These are phyloP conservation scores for Saimiri boliviensis DNA, from an alignment of 2,113 vertebrate genomes.

Conservation along the genomic window DNA sequence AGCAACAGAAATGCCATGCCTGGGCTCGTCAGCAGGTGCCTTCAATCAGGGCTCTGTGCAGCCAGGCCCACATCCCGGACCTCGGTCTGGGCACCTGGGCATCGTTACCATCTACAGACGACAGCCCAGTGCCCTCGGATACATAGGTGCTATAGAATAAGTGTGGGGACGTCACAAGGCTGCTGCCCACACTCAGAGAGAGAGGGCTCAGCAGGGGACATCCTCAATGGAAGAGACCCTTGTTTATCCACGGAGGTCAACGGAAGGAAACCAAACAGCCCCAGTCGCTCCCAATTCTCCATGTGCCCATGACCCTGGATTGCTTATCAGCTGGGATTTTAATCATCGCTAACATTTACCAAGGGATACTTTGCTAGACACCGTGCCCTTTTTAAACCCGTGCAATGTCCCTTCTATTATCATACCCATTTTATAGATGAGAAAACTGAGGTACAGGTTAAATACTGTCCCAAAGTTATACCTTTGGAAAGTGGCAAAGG, in stretches of 20 bases:
- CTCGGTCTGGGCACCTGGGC: neutral
- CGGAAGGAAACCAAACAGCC: neutral
- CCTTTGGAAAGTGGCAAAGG: neutral
- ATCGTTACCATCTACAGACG: neutral
- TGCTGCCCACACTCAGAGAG: neutral
- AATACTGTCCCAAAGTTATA: neutral
- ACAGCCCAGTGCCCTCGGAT: neutral
- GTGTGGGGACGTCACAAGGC: too few relatives aligned
- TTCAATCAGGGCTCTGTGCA: neutral
- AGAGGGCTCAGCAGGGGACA: neutral
- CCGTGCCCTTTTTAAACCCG: neutral
- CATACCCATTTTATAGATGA: neutral
- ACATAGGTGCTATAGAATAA: neutral
- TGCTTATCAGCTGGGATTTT: neutral
- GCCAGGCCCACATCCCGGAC: accelerated
- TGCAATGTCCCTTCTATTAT: neutral
- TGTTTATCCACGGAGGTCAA: neutral
- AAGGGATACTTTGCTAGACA: neutral
- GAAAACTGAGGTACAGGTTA: neutral
- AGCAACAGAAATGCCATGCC: neutral
- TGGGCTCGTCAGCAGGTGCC: too few relatives aligned
- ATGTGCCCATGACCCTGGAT: neutral
- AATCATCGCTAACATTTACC: neutral
- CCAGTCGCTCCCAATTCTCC: neutral
- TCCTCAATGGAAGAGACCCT: neutral